Base-by-base conservation (phyloP, 2,888 invertebrate genomes). In the Sepioteuthis lessoniana region DNA sequence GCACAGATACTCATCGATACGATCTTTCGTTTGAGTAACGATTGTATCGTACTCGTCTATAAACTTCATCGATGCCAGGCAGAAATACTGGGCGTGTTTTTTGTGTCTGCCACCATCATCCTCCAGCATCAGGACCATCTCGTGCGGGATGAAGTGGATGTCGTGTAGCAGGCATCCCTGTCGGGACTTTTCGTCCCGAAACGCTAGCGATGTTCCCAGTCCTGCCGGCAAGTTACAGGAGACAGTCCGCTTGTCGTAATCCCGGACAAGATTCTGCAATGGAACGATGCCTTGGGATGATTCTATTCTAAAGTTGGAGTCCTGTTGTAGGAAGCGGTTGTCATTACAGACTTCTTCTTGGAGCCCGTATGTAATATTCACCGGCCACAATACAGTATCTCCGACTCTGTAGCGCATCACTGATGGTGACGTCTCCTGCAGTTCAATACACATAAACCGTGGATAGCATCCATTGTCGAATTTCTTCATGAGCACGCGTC, bases 381-480 rank as follows among this genome's bases (percentile, higher is more conserved):
- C 94, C 1, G 96, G 96, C 96, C 96, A 96, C 19, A 95, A 94
- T 16, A 96, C 95, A 16, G 96, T 95, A 94, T 95, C 95, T 4
- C 96, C 95, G 42, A 96, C 91, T 35, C 96, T 94, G 94, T 96
- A 96, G n/a, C 95, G 95, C 93, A 96, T 95, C 0, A 96, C 96
- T 0, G 96, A 95, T 16, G 96, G 95, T 16, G 96, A 95, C 10
- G 95, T 94, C 93, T 96, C 95, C 93, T 94, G 95, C 90, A 96
- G 95, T 94, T 96, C 96, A 42, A 96, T 94, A 94, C 96, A 96
- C 0, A 96, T 95, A 94, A 95, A 96, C 35, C 96, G 95, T 13
- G 96, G 96, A 93, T 96, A 96, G 94, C 96, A 96, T n/a, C 96
- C 96, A 91, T 96, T 96, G 38, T 96, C 95, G 94, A 96, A 96